These are phyloP conservation scores for Loripinus fragilis DNA, from an alignment of 2,888 invertebrate genomes.

Conservation along the genomic window DNA sequence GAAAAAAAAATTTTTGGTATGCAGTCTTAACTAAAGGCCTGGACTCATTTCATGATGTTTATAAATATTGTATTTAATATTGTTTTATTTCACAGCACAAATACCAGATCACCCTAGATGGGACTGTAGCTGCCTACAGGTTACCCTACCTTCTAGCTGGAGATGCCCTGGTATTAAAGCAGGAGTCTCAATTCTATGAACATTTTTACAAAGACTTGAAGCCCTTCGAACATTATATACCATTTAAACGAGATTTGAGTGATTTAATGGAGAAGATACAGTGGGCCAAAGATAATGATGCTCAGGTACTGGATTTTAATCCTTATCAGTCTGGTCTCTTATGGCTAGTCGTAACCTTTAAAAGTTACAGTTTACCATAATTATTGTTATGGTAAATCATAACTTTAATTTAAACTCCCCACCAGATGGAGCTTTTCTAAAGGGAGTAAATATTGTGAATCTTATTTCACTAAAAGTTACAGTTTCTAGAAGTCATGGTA, in stretches of 20 bases:
- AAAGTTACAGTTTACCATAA: too few relatives aligned
- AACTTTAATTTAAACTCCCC: too few relatives aligned
- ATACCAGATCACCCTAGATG: constrained; percentile 97
- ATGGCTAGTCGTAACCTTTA: too few relatives aligned
- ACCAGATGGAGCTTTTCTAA: too few relatives aligned
- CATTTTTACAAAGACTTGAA: constrained; percentile 92
- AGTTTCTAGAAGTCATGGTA: too few relatives aligned
- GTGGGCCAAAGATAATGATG: constrained; percentile 85
- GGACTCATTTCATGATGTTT: neutral
- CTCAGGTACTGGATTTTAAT: constrained; percentile 74
- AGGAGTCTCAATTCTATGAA: constrained; percentile 96
- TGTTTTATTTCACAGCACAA: constrained; percentile 90
- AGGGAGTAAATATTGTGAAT: too few relatives aligned
- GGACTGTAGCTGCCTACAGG: constrained; percentile 98
- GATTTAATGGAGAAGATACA: constrained; percentile 89
- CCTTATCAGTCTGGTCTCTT: too few relatives aligned
- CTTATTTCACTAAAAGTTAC: too few relatives aligned
- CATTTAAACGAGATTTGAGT: constrained; percentile 91
- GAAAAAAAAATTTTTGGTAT: too few relatives aligned
- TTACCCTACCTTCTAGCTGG: constrained; percentile 96
- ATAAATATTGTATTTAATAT: neutral
- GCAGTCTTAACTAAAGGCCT: too few relatives aligned
- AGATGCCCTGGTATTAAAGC: constrained; percentile 94
- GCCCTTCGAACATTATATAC: constrained; percentile 92
- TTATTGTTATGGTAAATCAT: too few relatives aligned